Percentiles rank a stretch among this genome's conserved stretches.
Evolutionary conservation across 1,140 invertebrate genomes (phyloP).

Genomic region (Trichonephila clavipes): DNA sequence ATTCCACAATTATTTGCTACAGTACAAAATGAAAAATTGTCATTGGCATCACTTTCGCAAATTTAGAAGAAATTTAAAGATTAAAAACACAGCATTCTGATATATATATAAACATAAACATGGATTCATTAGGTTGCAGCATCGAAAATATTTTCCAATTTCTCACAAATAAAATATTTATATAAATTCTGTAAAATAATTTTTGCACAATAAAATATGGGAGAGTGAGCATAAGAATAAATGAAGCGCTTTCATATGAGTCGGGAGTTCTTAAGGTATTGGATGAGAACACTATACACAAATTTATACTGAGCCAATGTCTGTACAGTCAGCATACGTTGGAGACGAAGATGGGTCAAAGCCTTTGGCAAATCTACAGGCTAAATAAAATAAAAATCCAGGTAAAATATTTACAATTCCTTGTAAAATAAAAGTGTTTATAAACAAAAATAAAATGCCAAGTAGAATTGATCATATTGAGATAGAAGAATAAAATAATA

Average conservation of each 20-base stretch:
- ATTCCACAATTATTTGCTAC: too few species aligned
- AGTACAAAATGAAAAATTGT: too few species aligned
- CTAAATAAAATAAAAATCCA: slow-evolving; percentile 80
- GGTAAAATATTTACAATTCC: too few species aligned
- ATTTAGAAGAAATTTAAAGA: too few species aligned
- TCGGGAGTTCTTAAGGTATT: slow-evolving; percentile 91
- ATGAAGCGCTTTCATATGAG: slow-evolving; percentile 85
- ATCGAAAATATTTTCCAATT: not conserved
- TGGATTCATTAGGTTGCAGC: not conserved
- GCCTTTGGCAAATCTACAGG: slow-evolving; percentile 89
- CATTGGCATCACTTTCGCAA: too few species aligned
- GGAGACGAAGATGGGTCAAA: slow-evolving; percentile 88
- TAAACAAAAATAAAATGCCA: too few species aligned
- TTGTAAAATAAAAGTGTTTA: too few species aligned
- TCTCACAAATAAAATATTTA: not conserved
- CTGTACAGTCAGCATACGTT: slow-evolving; percentile 92
- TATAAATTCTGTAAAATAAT: not conserved
- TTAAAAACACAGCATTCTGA: too few species aligned
- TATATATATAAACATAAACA: not conserved
- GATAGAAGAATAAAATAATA: too few species aligned
- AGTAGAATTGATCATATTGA: too few species aligned
- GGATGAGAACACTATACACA: slow-evolving; percentile 91
- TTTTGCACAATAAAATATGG: not conserved
- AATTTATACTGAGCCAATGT: slow-evolving; percentile 93
- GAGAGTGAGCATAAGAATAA: not conserved